A percentile compares a stretch with the other conserved stretches of the same genome.
These are phyloP conservation scores for Tenthredo amoena DNA, from an alignment of 2,888 invertebrate genomes.

Conservation along the genomic window DNA sequence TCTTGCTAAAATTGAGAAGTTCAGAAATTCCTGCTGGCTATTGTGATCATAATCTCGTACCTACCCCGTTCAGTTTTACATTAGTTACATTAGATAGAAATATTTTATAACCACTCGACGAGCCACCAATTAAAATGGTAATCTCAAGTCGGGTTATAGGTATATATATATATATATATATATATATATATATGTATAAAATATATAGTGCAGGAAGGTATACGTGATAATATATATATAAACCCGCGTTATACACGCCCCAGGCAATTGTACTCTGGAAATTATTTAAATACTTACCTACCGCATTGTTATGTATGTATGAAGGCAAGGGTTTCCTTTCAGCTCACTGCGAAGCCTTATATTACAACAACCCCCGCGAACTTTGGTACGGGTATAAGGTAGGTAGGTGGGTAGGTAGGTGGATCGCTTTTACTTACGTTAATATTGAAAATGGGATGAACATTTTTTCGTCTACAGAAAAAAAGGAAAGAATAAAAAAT, in stretches of 20 bases:
- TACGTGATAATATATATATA: neutral
- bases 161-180: neutral
- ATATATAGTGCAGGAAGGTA: neutral
- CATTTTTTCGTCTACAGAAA: neutral
- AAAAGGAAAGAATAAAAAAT: neutral
- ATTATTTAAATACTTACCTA: slow-evolving; percentile 25
- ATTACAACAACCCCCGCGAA: neutral
- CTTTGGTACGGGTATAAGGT: neutral
- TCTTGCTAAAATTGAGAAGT: neutral
- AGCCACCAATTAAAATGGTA: slow-evolving; percentile 30
- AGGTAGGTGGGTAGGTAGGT: too few relatives aligned
- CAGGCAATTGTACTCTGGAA: neutral
- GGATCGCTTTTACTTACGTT: neutral
- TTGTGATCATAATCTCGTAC: neutral
- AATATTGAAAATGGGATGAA: neutral
- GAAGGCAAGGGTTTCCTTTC: slow-evolving; percentile 19
- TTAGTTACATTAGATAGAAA: neutral
- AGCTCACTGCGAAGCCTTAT: neutral
- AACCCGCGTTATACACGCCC: neutral
- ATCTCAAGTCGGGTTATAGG: slow-evolving; percentile 2
- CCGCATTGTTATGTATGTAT: slow-evolving; percentile 8
- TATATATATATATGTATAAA: neutral
- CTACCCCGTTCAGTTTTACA: neutral
- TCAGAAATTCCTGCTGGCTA: neutral
- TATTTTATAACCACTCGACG: neutral